A percentile compares a stretch with the other conserved stretches of the same genome.
Conservation (phyloP, 2,888 invertebrate species). For the Chalcis sispes region DNA sequence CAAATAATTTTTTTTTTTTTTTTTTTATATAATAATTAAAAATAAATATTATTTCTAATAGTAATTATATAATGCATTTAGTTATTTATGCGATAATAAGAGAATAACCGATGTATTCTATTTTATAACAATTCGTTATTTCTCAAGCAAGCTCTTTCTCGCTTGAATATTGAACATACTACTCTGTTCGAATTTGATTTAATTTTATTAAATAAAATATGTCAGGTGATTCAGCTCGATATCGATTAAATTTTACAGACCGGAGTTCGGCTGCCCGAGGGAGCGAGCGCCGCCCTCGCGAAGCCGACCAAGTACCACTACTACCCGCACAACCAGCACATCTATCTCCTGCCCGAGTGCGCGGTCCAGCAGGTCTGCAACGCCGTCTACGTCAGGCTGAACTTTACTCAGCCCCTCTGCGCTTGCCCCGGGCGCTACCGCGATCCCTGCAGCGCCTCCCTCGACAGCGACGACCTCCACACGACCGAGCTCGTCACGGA, state of each 20-base stretch:
- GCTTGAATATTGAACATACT: no score
- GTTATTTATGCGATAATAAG: no score
- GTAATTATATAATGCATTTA: no score
- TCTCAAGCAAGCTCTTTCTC: not conserved
- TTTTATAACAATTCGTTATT: no score
- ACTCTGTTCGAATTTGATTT: no score
- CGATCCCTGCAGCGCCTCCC: conserved; percentile 93
- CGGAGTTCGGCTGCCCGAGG: conserved; percentile 77
- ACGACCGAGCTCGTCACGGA: conserved; percentile 93
- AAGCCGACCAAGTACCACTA: conserved; percentile 96
- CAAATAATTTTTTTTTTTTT: no score
- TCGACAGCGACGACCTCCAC: conserved; percentile 93
- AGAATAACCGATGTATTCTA: no score
- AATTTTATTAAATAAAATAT: not conserved
- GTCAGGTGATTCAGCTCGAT: not conserved
- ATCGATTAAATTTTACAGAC: no score
- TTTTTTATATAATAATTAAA: no score
- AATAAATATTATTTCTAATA: no score
- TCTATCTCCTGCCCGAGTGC: conserved; percentile 93
- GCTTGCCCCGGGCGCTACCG: conserved; percentile 92
- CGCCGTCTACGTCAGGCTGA: conserved; percentile 93
- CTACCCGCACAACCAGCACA: conserved; percentile 95
- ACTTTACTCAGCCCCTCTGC: conserved; percentile 94
- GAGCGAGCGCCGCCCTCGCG: conserved; percentile 78
- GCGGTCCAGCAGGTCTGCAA: conserved; percentile 97